Evolutionary conservation across 2,888 invertebrate species (phyloP).

Genomic region (Heliconius sara): DNA sequence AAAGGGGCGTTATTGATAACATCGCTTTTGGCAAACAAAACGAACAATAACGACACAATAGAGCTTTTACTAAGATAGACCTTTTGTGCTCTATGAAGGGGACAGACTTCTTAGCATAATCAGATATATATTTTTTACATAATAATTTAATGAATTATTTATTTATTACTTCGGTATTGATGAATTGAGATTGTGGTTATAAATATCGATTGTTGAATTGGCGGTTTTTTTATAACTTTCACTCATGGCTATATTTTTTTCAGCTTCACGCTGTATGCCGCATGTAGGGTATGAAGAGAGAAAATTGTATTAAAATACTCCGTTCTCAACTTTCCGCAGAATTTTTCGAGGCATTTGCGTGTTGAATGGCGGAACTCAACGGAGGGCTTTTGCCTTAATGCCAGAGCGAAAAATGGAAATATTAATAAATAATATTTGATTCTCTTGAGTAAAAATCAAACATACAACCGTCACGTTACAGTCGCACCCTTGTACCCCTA

Average conservation of each 20-base stretch:
- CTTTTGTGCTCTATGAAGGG: constrained; percentile 65
- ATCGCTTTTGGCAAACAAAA: constrained; percentile 67
- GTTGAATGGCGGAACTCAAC: no score
- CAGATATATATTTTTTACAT: constrained; percentile 32
- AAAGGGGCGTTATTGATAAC: constrained; percentile 61
- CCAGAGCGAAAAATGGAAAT: no score
- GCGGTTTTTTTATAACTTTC: neutral
- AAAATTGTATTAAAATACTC: no score
- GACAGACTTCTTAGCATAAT: constrained; percentile 62
- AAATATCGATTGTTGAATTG: neutral
- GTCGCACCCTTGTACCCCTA: no score
- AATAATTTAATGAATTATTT: neutral
- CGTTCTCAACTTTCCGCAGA: no score
- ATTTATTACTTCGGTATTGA: neutral
- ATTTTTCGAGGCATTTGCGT: no score
- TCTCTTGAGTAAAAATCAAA: no score
- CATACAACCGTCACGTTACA: no score
- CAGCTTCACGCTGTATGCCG: no score
- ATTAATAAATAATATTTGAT: no score
- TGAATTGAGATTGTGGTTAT: neutral
- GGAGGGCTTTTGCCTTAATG: no score
- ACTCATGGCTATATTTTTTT: neutral
- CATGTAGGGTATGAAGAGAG: no score
- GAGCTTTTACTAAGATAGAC: constrained; percentile 70
- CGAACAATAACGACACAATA: constrained; percentile 74